Evolutionary conservation across 35 echinoderm and acorn worm genomes (phyloP).

Genomic region (Apostichopus parvimensis): DNA sequence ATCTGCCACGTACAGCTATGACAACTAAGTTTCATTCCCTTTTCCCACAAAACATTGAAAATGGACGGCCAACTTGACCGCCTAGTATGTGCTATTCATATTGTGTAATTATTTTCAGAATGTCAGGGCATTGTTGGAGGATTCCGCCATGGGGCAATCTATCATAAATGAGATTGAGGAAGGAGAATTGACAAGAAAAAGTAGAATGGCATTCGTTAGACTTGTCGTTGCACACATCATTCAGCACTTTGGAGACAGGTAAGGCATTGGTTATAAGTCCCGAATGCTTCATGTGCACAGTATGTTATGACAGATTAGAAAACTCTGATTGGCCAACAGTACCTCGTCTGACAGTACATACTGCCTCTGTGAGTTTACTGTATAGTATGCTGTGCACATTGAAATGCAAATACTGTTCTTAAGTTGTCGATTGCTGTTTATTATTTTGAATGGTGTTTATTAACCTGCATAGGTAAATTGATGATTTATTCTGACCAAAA

Average conservation of each 20-base stretch:
- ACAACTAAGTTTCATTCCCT: not conserved
- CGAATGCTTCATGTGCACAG: no score
- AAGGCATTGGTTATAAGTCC: not conserved
- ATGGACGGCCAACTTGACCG: not conserved
- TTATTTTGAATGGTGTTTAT: no score
- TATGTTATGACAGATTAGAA: no score
- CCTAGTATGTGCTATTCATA: not conserved
- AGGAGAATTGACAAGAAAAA: not conserved
- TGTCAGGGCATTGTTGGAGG: not conserved
- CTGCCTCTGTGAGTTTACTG: no score
- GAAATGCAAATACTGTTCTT: no score
- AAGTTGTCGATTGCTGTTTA: no score
- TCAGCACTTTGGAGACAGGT: slow-evolving; percentile 2
- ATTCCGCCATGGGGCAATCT: not conserved
- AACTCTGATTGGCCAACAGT: no score
- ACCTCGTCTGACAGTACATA: no score
- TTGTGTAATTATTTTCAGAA: not conserved
- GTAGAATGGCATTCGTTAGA: not conserved
- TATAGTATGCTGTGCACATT: no score
- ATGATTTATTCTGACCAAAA: no score
- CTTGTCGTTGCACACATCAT: not conserved
- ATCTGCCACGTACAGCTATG: not conserved
- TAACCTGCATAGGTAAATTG: no score
- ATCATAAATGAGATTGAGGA: slow-evolving; percentile 5
- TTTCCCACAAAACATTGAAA: not conserved